Evolutionary conservation across 2,113 vertebrate genomes (phyloP), one percentile per base, ranked within the genome.

Genomic region (Daphoenositta chrysoptera): DNA sequence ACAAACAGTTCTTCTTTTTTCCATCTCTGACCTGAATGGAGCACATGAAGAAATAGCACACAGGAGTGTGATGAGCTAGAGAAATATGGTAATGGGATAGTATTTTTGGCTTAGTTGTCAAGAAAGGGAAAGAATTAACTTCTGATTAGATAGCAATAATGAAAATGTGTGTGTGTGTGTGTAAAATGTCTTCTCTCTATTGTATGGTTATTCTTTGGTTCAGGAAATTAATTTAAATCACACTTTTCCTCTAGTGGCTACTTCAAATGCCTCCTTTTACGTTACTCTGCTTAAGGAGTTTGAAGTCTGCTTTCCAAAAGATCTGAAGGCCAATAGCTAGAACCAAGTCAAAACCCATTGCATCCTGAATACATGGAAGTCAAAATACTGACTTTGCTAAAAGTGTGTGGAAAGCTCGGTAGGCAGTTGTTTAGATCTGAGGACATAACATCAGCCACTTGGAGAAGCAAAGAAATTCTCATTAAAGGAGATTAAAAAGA

Each of bases 181-280:
- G 4, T 45, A 35, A 83, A 72, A 65, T 50, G 16, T 28, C 54
- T 73, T 75, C 33, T 66, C 12, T 75, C 16, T 53, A 18, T 28
- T 65, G 28, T 35, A 47, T 3, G 65, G 6, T 35, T 63, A 27
- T 28, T 51, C 47, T 75, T 60, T 56, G 27, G 33, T 51, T 68
- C 65, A 51, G 30, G 13, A 47, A 89, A 91, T 69, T 58, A 64
- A 83, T 39, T 88, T 71, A 86, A 72, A 91, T 61, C 31, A 37
- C 18, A 13, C 11, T 70, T 83, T 56, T 73, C 33, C 47, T 85
- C 47, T 35, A 63, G 35, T 54, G 30, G 39, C 9, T 69, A 21
- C 69, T 89, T 91, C 65, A 87, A 57, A 22, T 70, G 82, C 11
- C n/a, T 65, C 26, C 26, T 83, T 81, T 53, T 22, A 57, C 4